phyloP scores from a whole-genome alignment of 2,888 invertebrate genomes.

The Cerastoderma edule region DNA sequence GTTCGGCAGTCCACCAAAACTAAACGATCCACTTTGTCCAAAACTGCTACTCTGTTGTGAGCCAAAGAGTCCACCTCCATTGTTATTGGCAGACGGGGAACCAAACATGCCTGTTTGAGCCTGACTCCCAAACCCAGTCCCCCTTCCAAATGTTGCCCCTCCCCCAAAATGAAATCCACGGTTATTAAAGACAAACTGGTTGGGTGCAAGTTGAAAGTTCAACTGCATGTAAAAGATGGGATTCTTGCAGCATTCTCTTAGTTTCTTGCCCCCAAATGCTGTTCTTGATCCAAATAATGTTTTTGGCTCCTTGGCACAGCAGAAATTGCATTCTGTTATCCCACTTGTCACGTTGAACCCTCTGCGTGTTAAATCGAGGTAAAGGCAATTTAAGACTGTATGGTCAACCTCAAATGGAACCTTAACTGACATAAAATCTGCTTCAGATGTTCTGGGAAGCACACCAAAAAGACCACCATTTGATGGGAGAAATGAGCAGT shows the following conservation, averaged over 20 bases:
- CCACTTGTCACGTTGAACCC: slow-evolving; percentile 33
- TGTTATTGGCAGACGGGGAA: background rate
- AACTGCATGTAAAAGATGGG: slow-evolving; percentile 19
- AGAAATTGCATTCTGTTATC: slow-evolving; percentile 24
- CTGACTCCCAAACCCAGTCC: background rate
- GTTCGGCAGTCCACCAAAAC: background rate
- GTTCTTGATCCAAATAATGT: background rate
- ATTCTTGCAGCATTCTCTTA: slow-evolving; percentile 15
- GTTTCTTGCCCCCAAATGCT: slow-evolving; percentile 1
- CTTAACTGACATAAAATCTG: slow-evolving; percentile 25
- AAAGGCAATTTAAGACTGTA: slow-evolving; percentile 31
- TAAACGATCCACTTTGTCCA: no score
- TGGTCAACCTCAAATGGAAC: slow-evolving; percentile 33
- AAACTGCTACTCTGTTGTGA: background rate
- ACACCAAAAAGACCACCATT: background rate
- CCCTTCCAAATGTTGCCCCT: background rate
- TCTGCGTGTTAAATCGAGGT: slow-evolving; percentile 24
- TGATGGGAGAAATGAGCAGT: background rate
- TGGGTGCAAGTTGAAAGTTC: background rate
- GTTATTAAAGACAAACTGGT: background rate
- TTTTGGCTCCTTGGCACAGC: slow-evolving; percentile 27
- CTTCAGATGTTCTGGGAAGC: background rate
- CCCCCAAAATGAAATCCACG: slow-evolving; percentile 20
- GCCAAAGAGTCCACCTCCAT: slow-evolving; percentile 5
- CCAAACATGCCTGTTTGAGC: background rate